Base-by-base conservation (phyloP, 2,113 vertebrate genomes). In the Tetrao urogallus region DNA sequence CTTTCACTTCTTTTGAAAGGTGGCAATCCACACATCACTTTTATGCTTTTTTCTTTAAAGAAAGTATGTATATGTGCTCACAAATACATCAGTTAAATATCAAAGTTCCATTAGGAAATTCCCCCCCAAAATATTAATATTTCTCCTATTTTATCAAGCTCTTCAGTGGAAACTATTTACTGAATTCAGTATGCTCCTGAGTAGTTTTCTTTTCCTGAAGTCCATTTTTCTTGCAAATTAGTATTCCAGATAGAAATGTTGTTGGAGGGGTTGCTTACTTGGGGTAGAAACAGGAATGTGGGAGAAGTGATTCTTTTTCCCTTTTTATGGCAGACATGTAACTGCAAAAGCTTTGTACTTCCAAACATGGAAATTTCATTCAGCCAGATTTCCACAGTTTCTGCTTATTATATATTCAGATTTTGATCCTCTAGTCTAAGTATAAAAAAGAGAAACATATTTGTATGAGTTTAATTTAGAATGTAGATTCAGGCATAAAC, bases 301-400 rank as follows among this genome's bases (percentile, higher is more conserved):
- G 61, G 90, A 92, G 61, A 81, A 86, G 22, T 74, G 56, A 83
- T 78, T 89, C 85, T 30, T 1, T 85, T 86, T 91, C 88, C 61
- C 69, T 92, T 86, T 93, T 75, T 94, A 22, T 94, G 57, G 85
- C 61, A 94, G 57, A 88, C 40, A 32, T 1, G 0, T 87, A 94
- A 90, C 40, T 21, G 30, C 50, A 48, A 32, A 76, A 89, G 56
- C 38, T 78, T 93, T 93, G 34, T 88, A 63, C 69, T 95, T 96
- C 91, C 88, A 96, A 93, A 97, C 80, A 93, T 88, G 92, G 94
- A 90, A 66, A 90, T 86, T 76, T 73, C 73, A 82, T 84, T 94
- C 74, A 87, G 19, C 2, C 56, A 90, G 45, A 88, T 95, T 95
- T 90, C 21, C 21, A 9, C 56, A 73, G 50, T 89, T 90, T 87